Evolutionary conservation across 2,797 vertebrate species (phyloP), one percentile per base, ranked within the genome.

Genomic region (Mus minutoides): DNA sequence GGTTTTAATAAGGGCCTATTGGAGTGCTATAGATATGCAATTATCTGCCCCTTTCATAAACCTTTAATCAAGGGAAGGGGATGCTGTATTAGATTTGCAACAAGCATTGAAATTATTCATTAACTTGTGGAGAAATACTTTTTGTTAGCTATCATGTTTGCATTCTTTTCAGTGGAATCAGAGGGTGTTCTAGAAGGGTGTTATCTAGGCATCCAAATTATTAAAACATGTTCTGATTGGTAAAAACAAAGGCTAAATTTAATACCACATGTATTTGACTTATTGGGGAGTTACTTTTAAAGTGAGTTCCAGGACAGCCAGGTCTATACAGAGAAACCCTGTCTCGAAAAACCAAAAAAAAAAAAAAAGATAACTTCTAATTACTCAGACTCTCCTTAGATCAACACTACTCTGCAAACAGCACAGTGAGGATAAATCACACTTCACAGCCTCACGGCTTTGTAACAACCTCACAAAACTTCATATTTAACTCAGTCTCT

Each of bases 151-250:
- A 73, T 58, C 2, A 43, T 40, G 8, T 71, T 87, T 94, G 43
- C 43, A 40, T 52, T 92, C 92, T 80, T 80, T 78, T 31, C 0
- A 80, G 46, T 29, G 76, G 71, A 60, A 19, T 14, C 40, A 58
- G 77, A 4, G 82, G 89, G 16, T 62, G 29, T n/a, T 64, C 24
- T 52, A 91, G 37, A 87, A 10, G 11, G 64, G 54, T 78, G 86
- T 67, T n/a, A 52, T 22, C 5, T 29, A 29, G 8, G 84, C 24
- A 3, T 64, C 3, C 8, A 88, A 95, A 92, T 86, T 93, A 19
- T 19, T 88, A 86, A 96, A 96, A 67, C 29, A 24, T 71, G 93
- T 89, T 62, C 26, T 69, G 40, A 94, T 46, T 58, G 19, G 60
- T 54, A 34, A 89, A 89, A 77, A 69, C 31, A 43, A 87, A 62